Evolutionary conservation across 2,888 invertebrate species (phyloP), one percentile per base, ranked within the genome.

Genomic region (Hypsopygia costalis): DNA sequence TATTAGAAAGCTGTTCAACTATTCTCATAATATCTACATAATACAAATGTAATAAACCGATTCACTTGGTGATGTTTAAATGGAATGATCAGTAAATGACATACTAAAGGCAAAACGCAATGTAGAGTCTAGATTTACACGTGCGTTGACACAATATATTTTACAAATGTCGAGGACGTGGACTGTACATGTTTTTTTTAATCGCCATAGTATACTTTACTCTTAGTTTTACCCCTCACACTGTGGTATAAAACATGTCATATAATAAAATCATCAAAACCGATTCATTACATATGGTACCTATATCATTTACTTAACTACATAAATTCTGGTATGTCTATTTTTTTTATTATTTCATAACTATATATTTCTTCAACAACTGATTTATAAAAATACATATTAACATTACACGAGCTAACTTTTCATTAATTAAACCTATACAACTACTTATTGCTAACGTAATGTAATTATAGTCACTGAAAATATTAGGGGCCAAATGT

Each of bases 361-460:
- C 7, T 20, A 20, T 32, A 11, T 31, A 12, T 8, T 52, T 51
- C 16, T 49, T 46, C 48, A 57, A 59, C 57, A 58, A 51, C 54
- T 53, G 43, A 49, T 60, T 52, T 51, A 54, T 49, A 55, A 43
- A 50, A 49, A 52, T 44, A 53, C 52, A 52, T 52, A 21, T 34
- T 49, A 54, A 51, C 39, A 50, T 41, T 61, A 65, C 33, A 47
- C 60, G 55, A 69, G 62, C 52, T 63, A 62, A 62, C 61, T 64
- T 62, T 71, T 63, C 57, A 55, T 56, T 66, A 55, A 53, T 55
- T 62, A 52, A 44, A 51, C 16, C 50, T 58, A 52, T 57, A 58
- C 55, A 65, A 47, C 60, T 72, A 72, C 60, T 72, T 77, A 77
- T 74, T 73, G 68, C 72, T 76, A 70, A 60, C 47, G 51, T 60